phyloP scores from a whole-genome alignment of 2,797 vertebrate species.

The Cyprinodon diabolis region DNA sequence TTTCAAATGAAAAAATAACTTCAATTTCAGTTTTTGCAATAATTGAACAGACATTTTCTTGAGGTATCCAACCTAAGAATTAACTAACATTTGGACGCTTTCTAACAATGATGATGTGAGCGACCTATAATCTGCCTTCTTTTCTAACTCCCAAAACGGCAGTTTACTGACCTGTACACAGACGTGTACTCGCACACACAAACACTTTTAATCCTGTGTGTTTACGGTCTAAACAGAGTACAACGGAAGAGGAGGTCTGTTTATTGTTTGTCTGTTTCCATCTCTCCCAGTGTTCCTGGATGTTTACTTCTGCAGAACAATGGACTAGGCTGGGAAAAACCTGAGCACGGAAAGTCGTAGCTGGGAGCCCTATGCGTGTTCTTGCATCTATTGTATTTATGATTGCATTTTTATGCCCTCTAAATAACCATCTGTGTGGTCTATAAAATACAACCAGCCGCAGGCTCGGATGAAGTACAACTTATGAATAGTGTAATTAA shows the following conservation, averaged over 20 bases:
- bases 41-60: constrained; percentile 10
- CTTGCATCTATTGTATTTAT: constrained; percentile 21
- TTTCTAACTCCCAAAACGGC: constrained; percentile 15
- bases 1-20: no score
- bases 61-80: constrained; percentile 17
- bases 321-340: constrained; percentile 59
- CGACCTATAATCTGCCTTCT: constrained; percentile 3
- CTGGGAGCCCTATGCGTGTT: background rate
- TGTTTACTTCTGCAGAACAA: constrained; percentile 75
- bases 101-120: constrained; percentile 28
- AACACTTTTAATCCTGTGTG: constrained; percentile 49
- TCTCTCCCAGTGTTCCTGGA: constrained; percentile 44
- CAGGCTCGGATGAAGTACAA: background rate
- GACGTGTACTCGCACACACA: constrained; percentile 15
- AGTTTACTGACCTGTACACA: constrained; percentile 26
- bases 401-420: constrained; percentile 26
- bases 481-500: background rate
- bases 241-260: constrained; percentile 63
- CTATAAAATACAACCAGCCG: constrained; percentile 9
- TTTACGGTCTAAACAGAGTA: constrained; percentile 73
- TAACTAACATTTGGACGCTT: constrained; percentile 20
- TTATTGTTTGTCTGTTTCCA: constrained; percentile 66
- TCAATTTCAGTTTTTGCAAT: background rate
- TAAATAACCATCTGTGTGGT: constrained; percentile 2
- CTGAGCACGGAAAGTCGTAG: constrained; percentile 33